Conservation (phyloP, 1,140 invertebrate species). For the Magallana angulata region DNA sequence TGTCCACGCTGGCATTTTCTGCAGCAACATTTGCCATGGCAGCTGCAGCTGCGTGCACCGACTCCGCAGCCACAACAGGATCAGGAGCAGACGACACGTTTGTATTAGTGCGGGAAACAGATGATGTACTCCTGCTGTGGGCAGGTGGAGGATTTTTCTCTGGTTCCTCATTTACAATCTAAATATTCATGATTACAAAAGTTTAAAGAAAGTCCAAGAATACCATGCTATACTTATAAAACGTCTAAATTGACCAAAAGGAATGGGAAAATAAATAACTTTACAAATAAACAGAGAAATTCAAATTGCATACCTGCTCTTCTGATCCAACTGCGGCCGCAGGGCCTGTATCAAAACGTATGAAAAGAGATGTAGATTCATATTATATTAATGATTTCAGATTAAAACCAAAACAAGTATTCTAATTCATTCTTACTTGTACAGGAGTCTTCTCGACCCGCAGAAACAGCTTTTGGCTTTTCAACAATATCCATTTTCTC, state of each 20-base stretch:
- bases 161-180: background rate
- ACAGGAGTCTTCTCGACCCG: background rate
- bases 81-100: slow-evolving; percentile 21
- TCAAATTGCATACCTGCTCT: too few relatives aligned
- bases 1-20: slow-evolving; percentile 40
- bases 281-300: too few relatives aligned
- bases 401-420: too few relatives aligned
- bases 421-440: too few relatives aligned
- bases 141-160: background rate
- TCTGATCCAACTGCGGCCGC: too few relatives aligned
- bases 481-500: slow-evolving; percentile 47
- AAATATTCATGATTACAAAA: background rate
- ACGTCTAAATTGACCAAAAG: too few relatives aligned
- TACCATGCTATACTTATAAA: too few relatives aligned
- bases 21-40: slow-evolving; percentile 26
- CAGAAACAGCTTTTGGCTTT: background rate
- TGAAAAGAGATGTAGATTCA: too few relatives aligned
- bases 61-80: background rate
- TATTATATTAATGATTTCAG: too few relatives aligned
- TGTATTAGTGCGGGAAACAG: background rate
- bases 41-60: slow-evolving; percentile 33
- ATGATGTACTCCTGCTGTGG: background rate
- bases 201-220: too few relatives aligned
- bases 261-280: too few relatives aligned
- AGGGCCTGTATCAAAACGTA: too few relatives aligned